phyloP scores from a whole-genome alignment of 2,113 vertebrate species.

The Siphamia tubifer region DNA sequence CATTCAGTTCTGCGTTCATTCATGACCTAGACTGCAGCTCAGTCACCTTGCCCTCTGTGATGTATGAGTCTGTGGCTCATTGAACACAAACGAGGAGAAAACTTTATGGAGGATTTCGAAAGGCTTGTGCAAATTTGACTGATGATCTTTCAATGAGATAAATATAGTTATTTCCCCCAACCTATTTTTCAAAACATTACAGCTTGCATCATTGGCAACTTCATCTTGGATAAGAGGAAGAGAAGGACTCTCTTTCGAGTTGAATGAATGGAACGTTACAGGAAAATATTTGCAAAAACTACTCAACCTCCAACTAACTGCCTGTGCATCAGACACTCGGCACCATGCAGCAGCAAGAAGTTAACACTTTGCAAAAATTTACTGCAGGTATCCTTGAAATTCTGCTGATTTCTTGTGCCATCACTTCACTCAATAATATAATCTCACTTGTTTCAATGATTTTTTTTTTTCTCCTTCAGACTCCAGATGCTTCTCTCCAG shows the following conservation, averaged over 20 bases:
- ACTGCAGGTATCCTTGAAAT: background rate
- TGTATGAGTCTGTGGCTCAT: conserved; percentile 47
- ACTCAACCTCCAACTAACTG: background rate
- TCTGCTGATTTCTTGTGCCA: background rate
- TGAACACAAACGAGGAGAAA: conserved; percentile 44
- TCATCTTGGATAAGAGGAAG: background rate
- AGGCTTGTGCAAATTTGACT: conserved; percentile 31
- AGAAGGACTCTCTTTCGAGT: background rate
- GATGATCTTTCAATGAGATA: conserved; percentile 20
- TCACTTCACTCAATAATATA: background rate
- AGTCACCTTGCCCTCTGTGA: conserved; percentile 64
- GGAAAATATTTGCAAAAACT: background rate
- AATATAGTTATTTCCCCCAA: background rate
- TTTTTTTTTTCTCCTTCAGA: conserved; percentile 68
- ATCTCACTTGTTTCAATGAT: background rate
- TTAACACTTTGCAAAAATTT: background rate
- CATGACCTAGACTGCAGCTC: conserved; percentile 41
- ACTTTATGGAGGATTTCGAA: conserved; percentile 42
- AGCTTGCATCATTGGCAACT: background rate
- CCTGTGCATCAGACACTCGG: background rate
- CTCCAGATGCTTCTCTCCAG: conserved; percentile 77
- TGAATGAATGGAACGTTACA: no score
- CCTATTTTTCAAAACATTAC: background rate
- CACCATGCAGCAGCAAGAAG: background rate
- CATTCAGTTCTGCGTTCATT: conserved; percentile 59